phyloP scores from a whole-genome alignment of 2,113 vertebrate genomes.

The Cyanistes caeruleus region DNA sequence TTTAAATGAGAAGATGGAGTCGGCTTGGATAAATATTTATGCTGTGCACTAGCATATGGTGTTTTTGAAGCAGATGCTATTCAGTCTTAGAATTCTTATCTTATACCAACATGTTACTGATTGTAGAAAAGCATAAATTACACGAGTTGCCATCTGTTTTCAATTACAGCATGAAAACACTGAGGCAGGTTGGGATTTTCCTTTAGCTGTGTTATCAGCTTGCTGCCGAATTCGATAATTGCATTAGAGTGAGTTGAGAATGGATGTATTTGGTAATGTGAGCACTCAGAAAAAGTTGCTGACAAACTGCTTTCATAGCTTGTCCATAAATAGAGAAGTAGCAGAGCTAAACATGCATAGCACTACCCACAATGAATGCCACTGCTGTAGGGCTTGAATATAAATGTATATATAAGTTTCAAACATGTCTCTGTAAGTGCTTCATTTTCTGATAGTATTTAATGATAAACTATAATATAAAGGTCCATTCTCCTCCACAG shows the following conservation, averaged over 20 bases:
- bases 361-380: background rate
- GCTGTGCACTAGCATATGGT: slow-evolving; percentile 39
- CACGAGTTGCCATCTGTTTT: slow-evolving; percentile 33
- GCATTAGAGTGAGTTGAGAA: slow-evolving; percentile 8
- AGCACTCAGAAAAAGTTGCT: slow-evolving; percentile 43
- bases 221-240: background rate
- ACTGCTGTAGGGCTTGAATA: background rate
- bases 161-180: slow-evolving; percentile 53
- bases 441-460: background rate
- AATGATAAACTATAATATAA: background rate
- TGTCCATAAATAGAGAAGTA: slow-evolving; percentile 47
- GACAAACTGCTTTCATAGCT: slow-evolving; percentile 43
- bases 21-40: slow-evolving; percentile 63
- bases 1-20: slow-evolving; percentile 38
- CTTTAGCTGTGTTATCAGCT: slow-evolving; percentile 11
- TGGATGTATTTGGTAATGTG: slow-evolving; percentile 24
- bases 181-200: slow-evolving; percentile 47
- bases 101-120: slow-evolving; percentile 21
- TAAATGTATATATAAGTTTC: background rate
- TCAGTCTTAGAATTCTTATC: slow-evolving; percentile 35
- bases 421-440: background rate
- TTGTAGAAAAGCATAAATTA: slow-evolving; percentile 50
- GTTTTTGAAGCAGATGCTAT: slow-evolving; percentile 54
- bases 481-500: background rate
- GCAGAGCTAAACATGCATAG: background rate